Evolutionary conservation across 2,888 invertebrate genomes (phyloP).

Genomic region (Luperina testacea): DNA sequence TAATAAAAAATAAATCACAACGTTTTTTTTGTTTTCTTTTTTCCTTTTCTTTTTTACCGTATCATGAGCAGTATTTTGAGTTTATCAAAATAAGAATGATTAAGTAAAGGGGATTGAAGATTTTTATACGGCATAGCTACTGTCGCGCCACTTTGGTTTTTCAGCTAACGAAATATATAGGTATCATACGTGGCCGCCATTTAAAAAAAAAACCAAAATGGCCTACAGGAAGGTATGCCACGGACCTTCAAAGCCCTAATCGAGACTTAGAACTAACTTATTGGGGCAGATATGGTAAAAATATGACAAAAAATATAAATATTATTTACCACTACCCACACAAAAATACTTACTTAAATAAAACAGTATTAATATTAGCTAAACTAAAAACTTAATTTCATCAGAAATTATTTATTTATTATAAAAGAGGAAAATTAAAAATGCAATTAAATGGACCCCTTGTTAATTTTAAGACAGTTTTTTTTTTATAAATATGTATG

Average conservation of each 20-base stretch:
- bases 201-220: background rate
- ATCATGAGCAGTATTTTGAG: conserved; percentile 66
- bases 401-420: conserved; percentile 30
- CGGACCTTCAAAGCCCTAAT: background rate
- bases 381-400: conserved; percentile 8
- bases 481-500: conserved; percentile 14
- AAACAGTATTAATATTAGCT: conserved; percentile 18
- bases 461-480: background rate
- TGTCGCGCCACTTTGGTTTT: background rate
- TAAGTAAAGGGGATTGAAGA: conserved; percentile 24
- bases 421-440: conserved; percentile 51
- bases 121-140: background rate
- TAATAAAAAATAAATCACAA: conserved; percentile 43
- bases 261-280: conserved; percentile 17
- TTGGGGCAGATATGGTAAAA: conserved; percentile 14
- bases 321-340: conserved; percentile 23
- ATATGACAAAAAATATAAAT: conserved; percentile 16
- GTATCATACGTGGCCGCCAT: background rate
- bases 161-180: background rate
- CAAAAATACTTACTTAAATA: background rate
- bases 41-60: conserved; percentile 38
- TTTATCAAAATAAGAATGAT: conserved; percentile 62
- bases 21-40: conserved; percentile 22
- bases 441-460: conserved; percentile 70
- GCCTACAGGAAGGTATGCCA: background rate